These are phyloP conservation scores for Rosalia funebris DNA, from an alignment of 2,888 invertebrate species.

Conservation along the genomic window DNA sequence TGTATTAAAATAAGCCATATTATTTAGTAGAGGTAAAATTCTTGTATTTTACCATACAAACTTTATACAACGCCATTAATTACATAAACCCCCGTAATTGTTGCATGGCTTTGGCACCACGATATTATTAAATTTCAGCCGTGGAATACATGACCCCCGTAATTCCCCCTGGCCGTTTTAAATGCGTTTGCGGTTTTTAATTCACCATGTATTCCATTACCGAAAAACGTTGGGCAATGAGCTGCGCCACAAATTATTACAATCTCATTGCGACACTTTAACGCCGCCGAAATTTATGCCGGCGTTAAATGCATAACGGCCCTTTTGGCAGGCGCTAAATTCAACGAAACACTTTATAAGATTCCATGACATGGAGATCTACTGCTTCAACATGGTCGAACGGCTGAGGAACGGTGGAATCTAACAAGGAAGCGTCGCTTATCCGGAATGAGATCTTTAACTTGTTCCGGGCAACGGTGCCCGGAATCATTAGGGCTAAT, in stretches of 20 bases:
- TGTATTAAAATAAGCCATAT: too few relatives aligned
- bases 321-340: conserved; percentile 11
- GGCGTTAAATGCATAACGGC: not conserved
- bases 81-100: too few relatives aligned
- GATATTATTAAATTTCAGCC: too few relatives aligned
- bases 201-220: too few relatives aligned
- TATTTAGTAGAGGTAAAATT: too few relatives aligned
- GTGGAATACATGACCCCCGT: too few relatives aligned
- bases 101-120: too few relatives aligned
- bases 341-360: conserved; percentile 18
- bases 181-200: too few relatives aligned
- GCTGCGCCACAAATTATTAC: not conserved
- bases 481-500: not conserved
- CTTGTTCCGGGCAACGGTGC: not conserved
- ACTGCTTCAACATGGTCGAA: conserved; percentile 14
- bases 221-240: too few relatives aligned
- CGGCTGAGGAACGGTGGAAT: not conserved
- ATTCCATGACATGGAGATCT: conserved; percentile 1
- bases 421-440: not conserved
- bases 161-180: too few relatives aligned
- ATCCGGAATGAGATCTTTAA: not conserved
- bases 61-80: too few relatives aligned
- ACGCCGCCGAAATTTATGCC: conserved; percentile 12
- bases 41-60: too few relatives aligned
- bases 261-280: not conserved